These are phyloP conservation scores for Aphidius colemani DNA, from an alignment of 2,888 invertebrate genomes.

Conservation along the genomic window DNA sequence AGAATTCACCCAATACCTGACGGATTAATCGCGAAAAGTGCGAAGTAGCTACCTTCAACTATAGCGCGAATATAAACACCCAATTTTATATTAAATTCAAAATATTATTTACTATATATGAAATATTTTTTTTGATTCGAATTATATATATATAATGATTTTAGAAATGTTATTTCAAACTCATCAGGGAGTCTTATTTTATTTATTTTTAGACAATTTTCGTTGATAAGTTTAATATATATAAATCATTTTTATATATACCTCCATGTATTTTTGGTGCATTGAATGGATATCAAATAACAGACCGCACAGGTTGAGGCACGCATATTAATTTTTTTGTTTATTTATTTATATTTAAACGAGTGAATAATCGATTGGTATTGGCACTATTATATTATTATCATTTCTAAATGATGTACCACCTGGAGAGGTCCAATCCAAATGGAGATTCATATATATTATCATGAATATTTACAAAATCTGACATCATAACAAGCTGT, in stretches of 20 bases:
- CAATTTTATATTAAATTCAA: no score
- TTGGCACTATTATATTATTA: conserved; percentile 19
- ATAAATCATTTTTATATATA: conserved; percentile 23
- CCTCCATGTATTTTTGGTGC: no score
- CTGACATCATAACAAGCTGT: background rate
- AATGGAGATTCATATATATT: background rate
- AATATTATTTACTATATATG: no score
- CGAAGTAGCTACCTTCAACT: conserved; percentile 38
- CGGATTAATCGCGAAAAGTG: conserved; percentile 54
- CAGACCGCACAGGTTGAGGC: conserved; percentile 21
- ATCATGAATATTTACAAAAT: background rate
- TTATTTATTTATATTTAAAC: conserved; percentile 9
- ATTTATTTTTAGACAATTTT: background rate
- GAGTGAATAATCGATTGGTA: conserved; percentile 25
- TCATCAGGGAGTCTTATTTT: background rate
- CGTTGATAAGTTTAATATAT: background rate
- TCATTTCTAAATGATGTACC: conserved; percentile 11
- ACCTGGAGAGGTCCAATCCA: conserved; percentile 9
- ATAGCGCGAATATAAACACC: conserved; percentile 12
- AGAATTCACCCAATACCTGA: conserved; percentile 35
- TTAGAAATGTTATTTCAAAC: background rate
- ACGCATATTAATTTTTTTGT: no score
- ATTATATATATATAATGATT: conserved; percentile 1
- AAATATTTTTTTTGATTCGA: no score
- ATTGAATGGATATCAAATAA: conserved; percentile 19